Evolutionary conservation across 2,888 invertebrate genomes (phyloP).

Genomic region (Gandaritis pyraliata): DNA sequence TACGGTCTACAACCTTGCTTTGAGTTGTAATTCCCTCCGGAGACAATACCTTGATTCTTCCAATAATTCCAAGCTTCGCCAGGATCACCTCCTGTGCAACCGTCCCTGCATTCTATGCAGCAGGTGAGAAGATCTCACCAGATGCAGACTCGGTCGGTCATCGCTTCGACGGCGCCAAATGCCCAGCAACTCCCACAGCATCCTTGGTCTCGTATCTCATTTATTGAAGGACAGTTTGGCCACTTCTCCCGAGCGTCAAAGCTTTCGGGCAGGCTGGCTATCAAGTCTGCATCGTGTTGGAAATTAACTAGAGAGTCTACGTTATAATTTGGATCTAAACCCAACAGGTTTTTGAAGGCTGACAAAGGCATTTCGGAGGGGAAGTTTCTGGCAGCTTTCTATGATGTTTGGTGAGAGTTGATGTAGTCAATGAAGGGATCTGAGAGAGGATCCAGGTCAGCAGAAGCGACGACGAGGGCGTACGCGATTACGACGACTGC

Average conservation of each 20-base stretch:
- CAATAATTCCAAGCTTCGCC: neutral
- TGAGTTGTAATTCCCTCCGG: neutral
- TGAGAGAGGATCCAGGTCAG: conserved; percentile 78
- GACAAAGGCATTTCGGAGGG: conserved; percentile 72
- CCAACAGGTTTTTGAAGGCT: conserved; percentile 48
- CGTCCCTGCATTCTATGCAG: neutral
- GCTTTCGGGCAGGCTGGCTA: neutral
- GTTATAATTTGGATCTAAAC: conserved; percentile 20
- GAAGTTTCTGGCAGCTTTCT: conserved; percentile 92
- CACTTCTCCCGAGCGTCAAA: neutral
- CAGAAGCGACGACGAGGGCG: neutral
- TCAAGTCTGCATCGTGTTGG: neutral
- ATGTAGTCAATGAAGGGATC: conserved; percentile 88
- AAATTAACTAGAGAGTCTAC: neutral
- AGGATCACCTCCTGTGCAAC: neutral
- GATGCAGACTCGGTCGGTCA: neutral
- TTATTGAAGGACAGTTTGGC: neutral
- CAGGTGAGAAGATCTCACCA: neutral
- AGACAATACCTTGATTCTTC: neutral
- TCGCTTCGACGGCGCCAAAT: neutral
- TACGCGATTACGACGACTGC: neutral
- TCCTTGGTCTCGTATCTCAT: neutral
- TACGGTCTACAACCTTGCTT: neutral
- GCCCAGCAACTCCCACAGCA: neutral
- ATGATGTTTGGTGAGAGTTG: conserved; percentile 86